Evolutionary conservation across 2,888 invertebrate species (phyloP).

Genomic region (Amblyjoppa fuscipennis): DNA sequence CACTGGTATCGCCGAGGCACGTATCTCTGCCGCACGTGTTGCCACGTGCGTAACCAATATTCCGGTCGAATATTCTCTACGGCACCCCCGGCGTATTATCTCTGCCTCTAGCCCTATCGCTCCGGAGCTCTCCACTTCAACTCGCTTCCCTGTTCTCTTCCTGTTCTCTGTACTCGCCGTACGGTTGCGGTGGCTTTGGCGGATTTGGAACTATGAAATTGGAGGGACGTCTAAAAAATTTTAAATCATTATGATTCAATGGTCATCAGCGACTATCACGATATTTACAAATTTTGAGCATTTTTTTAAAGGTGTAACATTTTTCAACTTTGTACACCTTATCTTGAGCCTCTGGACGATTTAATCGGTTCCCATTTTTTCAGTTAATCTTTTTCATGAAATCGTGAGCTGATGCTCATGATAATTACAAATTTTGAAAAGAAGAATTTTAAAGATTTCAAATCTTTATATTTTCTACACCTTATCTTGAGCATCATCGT

Average conservation of each 20-base stretch:
- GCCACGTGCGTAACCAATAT: slow-evolving; percentile 62
- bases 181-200: not conserved
- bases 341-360: too few relatives aligned
- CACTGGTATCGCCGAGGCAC: slow-evolving; percentile 50
- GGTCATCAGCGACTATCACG: not conserved
- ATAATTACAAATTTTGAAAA: not conserved
- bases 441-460: too few relatives aligned
- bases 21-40: slow-evolving; percentile 58
- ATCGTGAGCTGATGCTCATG: not conserved
- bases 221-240: not conserved
- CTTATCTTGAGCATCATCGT: too few relatives aligned
- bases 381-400: too few relatives aligned
- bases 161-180: not conserved
- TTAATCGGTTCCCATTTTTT: too few relatives aligned
- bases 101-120: slow-evolving; percentile 14
- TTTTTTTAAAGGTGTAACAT: too few relatives aligned
- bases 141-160: not conserved
- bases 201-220: not conserved
- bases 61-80: slow-evolving; percentile 55
- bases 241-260: not conserved
- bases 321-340: too few relatives aligned
- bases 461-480: too few relatives aligned
- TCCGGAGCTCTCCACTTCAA: slow-evolving; percentile 3
- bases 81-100: slow-evolving; percentile 45
- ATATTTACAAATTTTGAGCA: too few relatives aligned